Evolutionary conservation across 2,888 invertebrate genomes (phyloP), one percentile per base, ranked within the genome.

Genomic region (Eumerus sabulonum): DNA sequence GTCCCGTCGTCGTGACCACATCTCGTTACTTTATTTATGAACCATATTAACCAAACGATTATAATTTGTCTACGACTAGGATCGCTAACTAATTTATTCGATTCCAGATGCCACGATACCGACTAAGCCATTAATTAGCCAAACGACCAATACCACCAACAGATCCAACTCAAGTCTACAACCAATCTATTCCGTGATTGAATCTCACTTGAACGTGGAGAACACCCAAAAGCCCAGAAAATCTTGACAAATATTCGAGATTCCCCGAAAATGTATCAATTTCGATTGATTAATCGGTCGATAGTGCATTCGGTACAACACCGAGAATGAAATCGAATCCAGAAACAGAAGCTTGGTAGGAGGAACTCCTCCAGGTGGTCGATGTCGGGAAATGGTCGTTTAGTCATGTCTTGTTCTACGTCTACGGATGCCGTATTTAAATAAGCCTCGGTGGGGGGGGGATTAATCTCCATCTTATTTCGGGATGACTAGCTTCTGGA

Each of bases 181-280:
- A 27, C 51, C 12, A 68, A 45, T 44, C 36, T 19, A 19, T 18
- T 9, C 18, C 27, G 27, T 27, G 68, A 73, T 63, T 67, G 16
- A 19, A 76, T 67, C 66, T n/a, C n/a, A n/a, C n/a, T n/a, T n/a
- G 50, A 40, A 56, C 47, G 57, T 35, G 9, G 18, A 66, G 66
- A 64, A 57, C 54, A 68, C 57, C 79, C 64, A 76, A 60, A n/a
- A n/a, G n/a, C n/a, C n/a, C n/a, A n/a, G n/a, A 79, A 64, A 40
- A 45, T 45, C 57, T 64, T 74, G 68, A 79, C 63, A 68, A 63
- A 70, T 68, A 64, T 27, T 48, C 57, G 36, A 68, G 64, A 79
- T 79, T 74, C 79, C 68, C 19, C 17, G n/a, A 56, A 70, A 79
- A 79, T 74, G 74, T 74, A 79, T 79, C 74, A 59, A 74, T 74